These are phyloP conservation scores for Stegana nigrithorax DNA, from an alignment of 2,888 invertebrate species.

Conservation along the genomic window DNA sequence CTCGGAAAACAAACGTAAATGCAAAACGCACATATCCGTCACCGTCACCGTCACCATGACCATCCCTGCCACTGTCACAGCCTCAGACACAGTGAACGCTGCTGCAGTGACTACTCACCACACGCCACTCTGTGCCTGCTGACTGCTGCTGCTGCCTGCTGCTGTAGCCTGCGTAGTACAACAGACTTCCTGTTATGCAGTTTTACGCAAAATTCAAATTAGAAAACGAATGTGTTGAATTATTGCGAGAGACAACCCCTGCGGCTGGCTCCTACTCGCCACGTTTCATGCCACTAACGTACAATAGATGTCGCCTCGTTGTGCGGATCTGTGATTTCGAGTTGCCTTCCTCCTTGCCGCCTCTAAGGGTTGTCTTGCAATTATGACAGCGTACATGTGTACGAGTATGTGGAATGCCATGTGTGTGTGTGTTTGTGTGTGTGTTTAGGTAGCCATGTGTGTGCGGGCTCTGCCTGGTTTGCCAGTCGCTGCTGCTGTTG, in stretches of 20 bases:
- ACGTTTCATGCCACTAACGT: background rate
- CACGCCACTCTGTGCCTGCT: background rate
- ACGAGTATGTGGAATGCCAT: slow-evolving; percentile 20
- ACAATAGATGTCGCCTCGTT: slow-evolving; percentile 9
- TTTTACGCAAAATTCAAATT: slow-evolving; percentile 16
- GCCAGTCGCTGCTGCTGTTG: slow-evolving; percentile 3
- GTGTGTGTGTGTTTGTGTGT: slow-evolving; percentile 24
- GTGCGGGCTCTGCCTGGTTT: background rate
- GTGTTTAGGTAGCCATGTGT: slow-evolving; percentile 10
- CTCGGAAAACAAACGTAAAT: background rate
- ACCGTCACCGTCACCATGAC: background rate
- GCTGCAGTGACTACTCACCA: background rate
- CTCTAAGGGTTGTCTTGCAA: slow-evolving; percentile 9
- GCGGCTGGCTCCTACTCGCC: background rate
- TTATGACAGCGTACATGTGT: slow-evolving; percentile 12
- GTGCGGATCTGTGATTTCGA: background rate
- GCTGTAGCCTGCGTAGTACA: too few species aligned
- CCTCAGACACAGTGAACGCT: background rate
- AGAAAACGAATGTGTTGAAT: too few species aligned
- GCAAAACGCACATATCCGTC: slow-evolving; percentile 1
- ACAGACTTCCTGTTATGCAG: too few species aligned
- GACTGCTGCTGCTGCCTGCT: too few species aligned
- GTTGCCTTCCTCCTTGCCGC: background rate
- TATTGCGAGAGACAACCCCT: background rate
- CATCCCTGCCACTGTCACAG: background rate